These are phyloP conservation scores for Crioceris asparagi DNA, from an alignment of 2,888 invertebrate genomes.

Conservation along the genomic window DNA sequence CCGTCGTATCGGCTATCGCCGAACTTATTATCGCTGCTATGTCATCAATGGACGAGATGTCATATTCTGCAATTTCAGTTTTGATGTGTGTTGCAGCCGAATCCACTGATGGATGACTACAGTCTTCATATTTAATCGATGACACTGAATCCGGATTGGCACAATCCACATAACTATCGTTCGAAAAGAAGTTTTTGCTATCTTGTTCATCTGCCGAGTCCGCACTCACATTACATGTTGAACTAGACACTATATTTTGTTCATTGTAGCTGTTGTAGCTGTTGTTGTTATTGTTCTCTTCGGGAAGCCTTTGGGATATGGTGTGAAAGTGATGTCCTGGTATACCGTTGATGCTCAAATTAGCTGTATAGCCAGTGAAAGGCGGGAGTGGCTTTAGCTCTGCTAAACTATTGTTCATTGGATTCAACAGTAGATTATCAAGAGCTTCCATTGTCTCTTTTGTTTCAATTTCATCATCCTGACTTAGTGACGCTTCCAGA, in stretches of 20 bases:
- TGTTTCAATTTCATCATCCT: conserved; percentile 39
- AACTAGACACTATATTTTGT: conserved; percentile 64
- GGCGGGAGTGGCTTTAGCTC: conserved; percentile 80
- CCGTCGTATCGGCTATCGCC: conserved; percentile 81
- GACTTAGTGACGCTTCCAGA: conserved; percentile 42
- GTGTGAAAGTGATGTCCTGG: conserved; percentile 81
- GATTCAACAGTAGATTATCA: conserved; percentile 31
- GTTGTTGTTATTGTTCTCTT: conserved; percentile 68
- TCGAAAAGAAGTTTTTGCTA: conserved; percentile 38
- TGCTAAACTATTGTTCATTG: conserved; percentile 53
- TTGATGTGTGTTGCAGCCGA: conserved; percentile 41
- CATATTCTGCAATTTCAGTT: conserved; percentile 49
- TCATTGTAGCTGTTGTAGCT: conserved; percentile 44
- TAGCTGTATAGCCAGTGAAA: conserved; percentile 70
- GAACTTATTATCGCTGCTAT: conserved; percentile 81
- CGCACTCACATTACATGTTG: conserved; percentile 49
- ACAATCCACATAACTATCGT: conserved; percentile 41
- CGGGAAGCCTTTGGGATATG: conserved; percentile 64
- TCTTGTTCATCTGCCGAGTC: conserved; percentile 41
- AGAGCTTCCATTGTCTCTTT: conserved; percentile 53
- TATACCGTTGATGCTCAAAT: conserved; percentile 78
- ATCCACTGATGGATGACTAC: conserved; percentile 40
- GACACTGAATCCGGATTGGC: conserved; percentile 49
- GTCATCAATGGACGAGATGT: conserved; percentile 69
- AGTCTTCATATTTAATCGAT: conserved; percentile 42